Conservation (phyloP, 2,113 vertebrate genomes). For the Myotis davidii region DNA sequence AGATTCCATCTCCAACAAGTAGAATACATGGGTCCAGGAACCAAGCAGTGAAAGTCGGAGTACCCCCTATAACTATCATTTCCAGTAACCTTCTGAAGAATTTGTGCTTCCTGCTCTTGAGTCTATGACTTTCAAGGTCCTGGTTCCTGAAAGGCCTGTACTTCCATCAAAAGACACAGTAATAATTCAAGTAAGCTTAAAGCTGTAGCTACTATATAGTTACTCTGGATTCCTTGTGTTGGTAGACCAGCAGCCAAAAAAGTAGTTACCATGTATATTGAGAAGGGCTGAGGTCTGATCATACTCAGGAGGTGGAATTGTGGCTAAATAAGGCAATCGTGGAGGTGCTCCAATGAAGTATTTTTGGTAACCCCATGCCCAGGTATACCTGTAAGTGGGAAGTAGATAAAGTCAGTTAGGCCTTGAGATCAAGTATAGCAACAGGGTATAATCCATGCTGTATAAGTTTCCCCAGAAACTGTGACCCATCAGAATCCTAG, state of each 20-base stretch:
- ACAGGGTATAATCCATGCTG: not conserved
- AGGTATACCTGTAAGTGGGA: not conserved
- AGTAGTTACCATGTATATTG: not conserved
- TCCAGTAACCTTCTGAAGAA: not conserved
- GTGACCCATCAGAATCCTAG: not conserved
- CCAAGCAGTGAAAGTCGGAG: not conserved
- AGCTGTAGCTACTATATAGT: not conserved
- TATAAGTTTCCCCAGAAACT: not conserved
- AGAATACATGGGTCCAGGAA: not conserved
- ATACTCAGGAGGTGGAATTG: not conserved
- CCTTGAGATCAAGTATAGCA: not conserved
- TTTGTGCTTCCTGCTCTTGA: not conserved
- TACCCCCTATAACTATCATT: not conserved
- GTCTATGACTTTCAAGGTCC: not conserved
- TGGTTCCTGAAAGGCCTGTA: not conserved
- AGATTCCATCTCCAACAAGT: not conserved
- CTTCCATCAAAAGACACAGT: not conserved
- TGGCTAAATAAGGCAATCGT: not conserved
- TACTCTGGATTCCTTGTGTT: not conserved
- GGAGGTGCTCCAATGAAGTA: not conserved
- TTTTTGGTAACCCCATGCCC: not conserved
- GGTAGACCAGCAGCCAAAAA: not conserved
- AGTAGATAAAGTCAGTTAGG: not conserved
- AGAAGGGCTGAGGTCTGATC: not conserved
- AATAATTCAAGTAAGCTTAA: not conserved